Conservation (phyloP, 2,113 vertebrate species). For the Oriolus oriolus region DNA sequence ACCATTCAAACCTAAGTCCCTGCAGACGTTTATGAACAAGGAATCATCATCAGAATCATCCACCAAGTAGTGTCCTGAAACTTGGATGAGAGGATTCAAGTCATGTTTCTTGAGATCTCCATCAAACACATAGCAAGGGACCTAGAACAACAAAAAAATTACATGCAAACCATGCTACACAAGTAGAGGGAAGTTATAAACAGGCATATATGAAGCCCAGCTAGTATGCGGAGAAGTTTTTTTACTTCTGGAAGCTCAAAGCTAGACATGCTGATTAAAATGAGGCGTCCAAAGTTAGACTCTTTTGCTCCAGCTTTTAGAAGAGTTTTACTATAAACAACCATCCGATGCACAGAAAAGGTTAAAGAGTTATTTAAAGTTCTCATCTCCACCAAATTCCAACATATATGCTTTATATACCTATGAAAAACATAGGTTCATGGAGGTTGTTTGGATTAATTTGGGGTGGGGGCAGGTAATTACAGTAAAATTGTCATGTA, state of each 20-base stretch:
- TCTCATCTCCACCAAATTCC: not conserved
- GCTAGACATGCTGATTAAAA: not conserved
- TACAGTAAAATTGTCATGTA: not conserved
- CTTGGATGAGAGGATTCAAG: conserved; percentile 87
- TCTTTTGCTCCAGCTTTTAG: not conserved
- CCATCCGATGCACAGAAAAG: not conserved
- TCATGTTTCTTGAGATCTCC: conserved; percentile 84
- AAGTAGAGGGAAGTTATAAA: not conserved
- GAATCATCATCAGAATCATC: conserved; percentile 84
- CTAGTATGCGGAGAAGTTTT: not conserved
- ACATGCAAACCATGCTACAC: not conserved
- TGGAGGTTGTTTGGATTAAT: not conserved
- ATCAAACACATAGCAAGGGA: conserved; percentile 90
- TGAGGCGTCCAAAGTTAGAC: not conserved
- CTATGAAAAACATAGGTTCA: not conserved
- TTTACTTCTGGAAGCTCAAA: not conserved
- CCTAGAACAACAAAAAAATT: conserved; percentile 66
- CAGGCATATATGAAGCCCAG: not conserved
- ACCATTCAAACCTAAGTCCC: conserved; percentile 80
- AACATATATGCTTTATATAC: not conserved
- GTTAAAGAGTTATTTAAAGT: not conserved
- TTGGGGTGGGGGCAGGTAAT: not conserved
- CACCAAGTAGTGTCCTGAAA: conserved; percentile 83
- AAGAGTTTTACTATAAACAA: not conserved
- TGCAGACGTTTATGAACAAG: conserved; percentile 92